Conservation (phyloP, 2,113 vertebrate species). For the Myrmophylax atrothorax region DNA sequence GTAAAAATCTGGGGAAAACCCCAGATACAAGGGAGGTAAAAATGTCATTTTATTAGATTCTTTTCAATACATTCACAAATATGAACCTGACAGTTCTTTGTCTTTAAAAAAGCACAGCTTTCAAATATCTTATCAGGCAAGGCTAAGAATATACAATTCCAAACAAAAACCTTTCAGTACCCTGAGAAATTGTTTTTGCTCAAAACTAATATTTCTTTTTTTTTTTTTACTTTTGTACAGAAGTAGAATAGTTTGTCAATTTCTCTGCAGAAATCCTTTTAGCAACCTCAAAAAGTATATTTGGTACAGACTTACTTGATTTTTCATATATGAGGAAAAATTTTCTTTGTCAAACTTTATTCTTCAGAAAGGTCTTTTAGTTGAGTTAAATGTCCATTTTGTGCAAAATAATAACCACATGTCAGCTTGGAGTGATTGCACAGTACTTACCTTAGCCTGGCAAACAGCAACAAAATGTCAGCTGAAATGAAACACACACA, state of each 20-base stretch:
- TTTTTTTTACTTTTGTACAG: constrained; percentile 57
- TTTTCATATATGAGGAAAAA: constrained; percentile 68
- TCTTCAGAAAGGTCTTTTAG: constrained; percentile 68
- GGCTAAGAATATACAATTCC: constrained; percentile 58
- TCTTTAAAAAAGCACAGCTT: constrained; percentile 53
- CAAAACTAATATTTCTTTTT: constrained; percentile 64
- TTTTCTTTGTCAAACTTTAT: constrained; percentile 74
- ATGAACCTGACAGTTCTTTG: constrained; percentile 44
- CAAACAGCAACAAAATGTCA: constrained; percentile 80
- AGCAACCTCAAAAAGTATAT: constrained; percentile 62
- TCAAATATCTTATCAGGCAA: constrained; percentile 47
- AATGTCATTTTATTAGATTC: constrained; percentile 16
- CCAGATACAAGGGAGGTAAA: neutral
- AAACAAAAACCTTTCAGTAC: constrained; percentile 59
- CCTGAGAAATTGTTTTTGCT: constrained; percentile 66
- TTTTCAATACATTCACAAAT: constrained; percentile 30
- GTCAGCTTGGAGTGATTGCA: constrained; percentile 74
- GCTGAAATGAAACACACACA: constrained; percentile 78
- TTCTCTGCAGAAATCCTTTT: constrained; percentile 65
- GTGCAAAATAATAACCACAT: constrained; percentile 75
- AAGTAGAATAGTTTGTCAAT: constrained; percentile 69
- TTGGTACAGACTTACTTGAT: constrained; percentile 55
- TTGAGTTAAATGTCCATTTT: constrained; percentile 76
- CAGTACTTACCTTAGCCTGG: constrained; percentile 73
- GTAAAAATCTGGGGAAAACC: neutral